phyloP scores from a whole-genome alignment of 2,888 invertebrate species.

The Pherbina coryleti region DNA sequence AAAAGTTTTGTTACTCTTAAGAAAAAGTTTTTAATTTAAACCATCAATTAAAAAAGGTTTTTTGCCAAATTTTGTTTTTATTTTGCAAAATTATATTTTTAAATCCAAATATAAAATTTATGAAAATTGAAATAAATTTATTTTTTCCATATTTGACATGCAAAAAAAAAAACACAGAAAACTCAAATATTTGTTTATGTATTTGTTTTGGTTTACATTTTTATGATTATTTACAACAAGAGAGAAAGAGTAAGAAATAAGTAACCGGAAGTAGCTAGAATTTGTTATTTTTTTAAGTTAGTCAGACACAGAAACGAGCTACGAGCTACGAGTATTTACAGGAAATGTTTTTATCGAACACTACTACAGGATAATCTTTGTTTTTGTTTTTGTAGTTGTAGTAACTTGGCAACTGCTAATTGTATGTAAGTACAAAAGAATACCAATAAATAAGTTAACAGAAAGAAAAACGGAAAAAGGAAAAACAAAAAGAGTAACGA shows the following conservation, averaged over 20 bases:
- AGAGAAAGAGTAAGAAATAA: background rate
- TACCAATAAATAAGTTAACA: background rate
- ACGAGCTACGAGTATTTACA: background rate
- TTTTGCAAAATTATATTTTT: background rate
- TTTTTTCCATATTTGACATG: constrained; percentile 1
- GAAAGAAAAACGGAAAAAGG: background rate
- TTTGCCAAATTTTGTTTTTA: background rate
- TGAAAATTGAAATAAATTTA: constrained; percentile 3
- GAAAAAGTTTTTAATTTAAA: too few relatives aligned
- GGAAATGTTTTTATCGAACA: background rate
- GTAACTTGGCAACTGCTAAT: constrained; percentile 21
- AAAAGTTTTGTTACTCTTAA: background rate
- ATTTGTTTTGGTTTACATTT: background rate
- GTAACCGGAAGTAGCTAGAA: too few relatives aligned
- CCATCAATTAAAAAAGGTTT: background rate
- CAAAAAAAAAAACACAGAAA: constrained; percentile 9
- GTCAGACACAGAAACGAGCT: background rate
- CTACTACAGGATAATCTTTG: background rate
- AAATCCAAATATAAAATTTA: background rate
- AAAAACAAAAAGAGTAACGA: background rate
- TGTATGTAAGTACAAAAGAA: background rate
- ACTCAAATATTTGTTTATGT: constrained; percentile 4
- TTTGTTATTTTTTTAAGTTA: background rate
- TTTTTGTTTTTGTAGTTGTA: constrained; percentile 1
- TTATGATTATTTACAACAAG: background rate